Evolutionary conservation across 2,888 invertebrate species (phyloP), one percentile per base, ranked within the genome.

Genomic region (Scaptomyza parva): DNA sequence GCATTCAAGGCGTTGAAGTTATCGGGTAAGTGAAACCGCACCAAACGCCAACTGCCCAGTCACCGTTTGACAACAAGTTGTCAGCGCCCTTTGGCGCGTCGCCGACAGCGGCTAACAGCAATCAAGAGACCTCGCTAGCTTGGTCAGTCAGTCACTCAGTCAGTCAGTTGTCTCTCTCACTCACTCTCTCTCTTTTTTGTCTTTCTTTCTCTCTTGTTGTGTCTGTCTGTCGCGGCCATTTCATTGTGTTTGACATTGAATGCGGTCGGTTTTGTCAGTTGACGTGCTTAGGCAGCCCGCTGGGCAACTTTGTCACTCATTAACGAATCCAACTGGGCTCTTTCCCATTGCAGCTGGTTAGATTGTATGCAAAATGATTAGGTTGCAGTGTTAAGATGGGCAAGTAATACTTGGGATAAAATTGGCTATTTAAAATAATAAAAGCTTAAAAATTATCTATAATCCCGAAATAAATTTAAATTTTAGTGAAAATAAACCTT

Each of bases 1-100:
- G 96, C 97, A 9, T 93, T 95, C 18, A 93, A 93, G 77, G 94
- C 95, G 54, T 91, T 99, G 2, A 98, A 97, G 92, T 90, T 92
- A 65, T 92, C 92, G 86, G 96, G 95, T 95, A 91, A 90, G 92
- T 90, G 70, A 65, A 72, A 60, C 58, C 22, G 35, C 48, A 33
- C 11, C 48, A 6, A 18, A 5, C 3, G 22, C 35, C 35, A 37
- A 22, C 33, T 33, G 47, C 57, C 63, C 63, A 71, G 63, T 68
- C 71, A 53, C 26, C 37, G 60, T 61, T 54, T 78, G 78, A 73
- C 81, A 82, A 83, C 80, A 78, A 80, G 81, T 81, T 83, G 81
- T 81, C 81, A 82, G 84, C 66, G 85, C 78, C 82, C 84, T 82
- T 84, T 81, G 51, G 73, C 71, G 59, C 65, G 61, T 68, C 69